Conservation (phyloP, 2,797 vertebrate species). For the Anomalospiza imberbis region DNA sequence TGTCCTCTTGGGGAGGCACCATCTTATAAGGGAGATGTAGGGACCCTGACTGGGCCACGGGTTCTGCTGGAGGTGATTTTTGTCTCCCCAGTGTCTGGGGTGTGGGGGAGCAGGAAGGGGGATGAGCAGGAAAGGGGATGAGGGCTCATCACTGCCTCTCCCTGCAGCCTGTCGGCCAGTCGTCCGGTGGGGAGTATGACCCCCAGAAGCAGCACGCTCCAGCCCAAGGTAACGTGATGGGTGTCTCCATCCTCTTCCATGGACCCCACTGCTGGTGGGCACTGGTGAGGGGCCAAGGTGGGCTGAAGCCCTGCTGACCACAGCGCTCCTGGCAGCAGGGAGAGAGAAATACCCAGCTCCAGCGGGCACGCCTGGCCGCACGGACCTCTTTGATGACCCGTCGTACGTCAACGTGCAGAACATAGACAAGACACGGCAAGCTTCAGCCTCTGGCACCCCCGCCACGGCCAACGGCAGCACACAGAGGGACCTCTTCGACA, state of each 20-base stretch:
- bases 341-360: slow-evolving; percentile 40
- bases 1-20: fast-evolving
- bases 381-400: slow-evolving; percentile 90
- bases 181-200: slow-evolving; percentile 45
- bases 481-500: slow-evolving; percentile 93
- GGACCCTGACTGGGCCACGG: fast-evolving
- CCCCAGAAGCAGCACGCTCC: slow-evolving; percentile 63
- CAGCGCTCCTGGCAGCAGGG: slow-evolving; percentile 31
- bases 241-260: fast-evolving
- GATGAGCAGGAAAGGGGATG: background rate
- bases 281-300: fast-evolving
- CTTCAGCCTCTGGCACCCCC: background rate
- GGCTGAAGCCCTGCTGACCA: background rate
- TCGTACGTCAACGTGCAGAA: slow-evolving; percentile 93
- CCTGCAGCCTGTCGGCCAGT: slow-evolving; percentile 72
- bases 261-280: fast-evolving
- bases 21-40: background rate
- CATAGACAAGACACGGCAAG: slow-evolving; percentile 83
- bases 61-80: background rate
- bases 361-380: background rate
- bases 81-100: fast-evolving
- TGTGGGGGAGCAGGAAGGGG: background rate
- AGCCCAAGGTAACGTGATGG: slow-evolving; percentile 54
- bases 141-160: background rate
- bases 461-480: slow-evolving; percentile 73